Conservation (phyloP, 2,113 vertebrate species). For the Polypterus bichir region DNA sequence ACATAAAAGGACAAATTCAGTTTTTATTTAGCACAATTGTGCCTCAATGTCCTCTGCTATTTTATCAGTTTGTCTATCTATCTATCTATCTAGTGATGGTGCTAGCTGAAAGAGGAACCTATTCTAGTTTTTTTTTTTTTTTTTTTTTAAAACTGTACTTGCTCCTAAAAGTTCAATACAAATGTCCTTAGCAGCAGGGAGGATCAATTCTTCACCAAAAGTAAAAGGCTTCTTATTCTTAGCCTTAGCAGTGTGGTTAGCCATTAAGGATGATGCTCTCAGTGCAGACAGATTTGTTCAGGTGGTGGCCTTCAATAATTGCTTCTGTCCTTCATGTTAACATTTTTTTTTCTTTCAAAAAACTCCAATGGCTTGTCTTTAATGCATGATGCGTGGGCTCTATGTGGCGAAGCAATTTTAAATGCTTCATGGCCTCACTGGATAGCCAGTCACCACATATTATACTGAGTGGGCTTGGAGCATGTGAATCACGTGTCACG, state of each 20-base stretch:
- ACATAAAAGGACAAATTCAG: constrained; percentile 13
- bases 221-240: constrained; percentile 19
- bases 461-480: too few species aligned
- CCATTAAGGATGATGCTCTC: constrained; percentile 17
- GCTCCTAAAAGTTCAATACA: constrained; percentile 15
- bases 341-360: constrained; percentile 16
- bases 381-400: constrained; percentile 12
- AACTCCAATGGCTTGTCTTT: constrained; percentile 14
- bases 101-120: constrained; percentile 20
- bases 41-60: constrained; percentile 20
- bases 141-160: neutral
- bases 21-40: constrained; percentile 22
- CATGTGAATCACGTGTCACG: too few species aligned
- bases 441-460: too few species aligned
- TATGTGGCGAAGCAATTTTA: constrained; percentile 13
- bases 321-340: constrained; percentile 14
- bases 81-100: constrained; percentile 21
- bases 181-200: constrained; percentile 14
- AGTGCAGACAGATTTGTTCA: constrained; percentile 18
- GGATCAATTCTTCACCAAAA: constrained; percentile 23
- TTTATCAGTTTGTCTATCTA: constrained; percentile 18
- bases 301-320: constrained; percentile 17
- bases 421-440: neutral
- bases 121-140: too few species aligned
- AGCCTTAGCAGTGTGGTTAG: constrained; percentile 16